A percentile compares a stretch with the other conserved stretches of the same genome.
Evolutionary conservation across 2,113 vertebrate genomes (phyloP).

Genomic region (Dipodomys stephensi): DNA sequence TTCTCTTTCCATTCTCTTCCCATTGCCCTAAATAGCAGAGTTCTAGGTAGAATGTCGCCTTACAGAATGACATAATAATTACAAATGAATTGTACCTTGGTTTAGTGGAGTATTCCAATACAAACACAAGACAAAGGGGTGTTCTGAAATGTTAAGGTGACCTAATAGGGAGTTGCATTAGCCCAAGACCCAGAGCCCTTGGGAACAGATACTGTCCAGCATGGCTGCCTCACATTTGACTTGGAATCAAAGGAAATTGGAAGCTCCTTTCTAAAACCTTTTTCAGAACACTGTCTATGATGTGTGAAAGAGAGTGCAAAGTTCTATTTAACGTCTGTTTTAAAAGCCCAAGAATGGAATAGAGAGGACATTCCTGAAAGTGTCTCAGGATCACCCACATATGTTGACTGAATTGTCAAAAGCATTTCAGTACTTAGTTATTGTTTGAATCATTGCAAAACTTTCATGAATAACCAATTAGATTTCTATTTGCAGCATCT

Average conservation of each 20-base stretch:
- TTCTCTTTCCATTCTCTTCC: constrained; percentile 51
- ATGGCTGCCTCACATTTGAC: constrained; percentile 8
- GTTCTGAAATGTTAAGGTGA: constrained; percentile 67
- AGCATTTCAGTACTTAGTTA: background rate
- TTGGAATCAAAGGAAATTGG: constrained; percentile 41
- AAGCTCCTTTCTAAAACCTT: background rate
- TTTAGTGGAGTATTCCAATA: constrained; percentile 41
- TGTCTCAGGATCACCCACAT: background rate
- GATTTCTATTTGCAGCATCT: background rate
- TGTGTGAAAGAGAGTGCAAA: background rate
- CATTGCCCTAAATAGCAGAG: constrained; percentile 10
- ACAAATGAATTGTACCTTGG: constrained; percentile 61
- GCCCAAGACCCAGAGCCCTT: background rate
- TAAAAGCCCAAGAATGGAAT: constrained; percentile 5
- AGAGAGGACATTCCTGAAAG: background rate
- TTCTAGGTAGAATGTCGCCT: background rate
- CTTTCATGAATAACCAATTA: background rate
- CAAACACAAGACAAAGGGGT: constrained; percentile 38
- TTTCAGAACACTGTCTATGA: constrained; percentile 9
- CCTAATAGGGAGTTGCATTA: constrained; percentile 26
- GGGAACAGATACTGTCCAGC: background rate
- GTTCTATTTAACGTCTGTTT: background rate
- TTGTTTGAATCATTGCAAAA: background rate
- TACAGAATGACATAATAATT: constrained; percentile 50
- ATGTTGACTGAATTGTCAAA: background rate